Evolutionary conservation across 2,888 invertebrate species (phyloP).

Genomic region (Lasioglossum morio): DNA sequence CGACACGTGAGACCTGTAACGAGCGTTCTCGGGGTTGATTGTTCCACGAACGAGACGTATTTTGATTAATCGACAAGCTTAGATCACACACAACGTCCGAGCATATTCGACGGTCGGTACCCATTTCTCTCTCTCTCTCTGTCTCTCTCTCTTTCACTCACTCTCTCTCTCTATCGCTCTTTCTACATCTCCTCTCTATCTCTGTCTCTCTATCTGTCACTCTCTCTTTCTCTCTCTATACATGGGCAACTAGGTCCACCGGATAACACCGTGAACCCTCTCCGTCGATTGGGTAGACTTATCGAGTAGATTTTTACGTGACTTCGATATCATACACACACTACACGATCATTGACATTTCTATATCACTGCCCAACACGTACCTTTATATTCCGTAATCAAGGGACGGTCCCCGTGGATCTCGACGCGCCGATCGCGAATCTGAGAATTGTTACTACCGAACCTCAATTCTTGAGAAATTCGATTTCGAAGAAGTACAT

Average conservation of each 20-base stretch:
- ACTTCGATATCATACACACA: slow-evolving; percentile 44
- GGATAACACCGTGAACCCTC: slow-evolving; percentile 38
- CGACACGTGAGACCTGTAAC: slow-evolving; percentile 20
- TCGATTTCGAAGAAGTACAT: background rate
- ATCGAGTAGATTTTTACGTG: slow-evolving; percentile 30
- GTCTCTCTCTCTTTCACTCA: background rate
- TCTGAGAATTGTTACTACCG: background rate
- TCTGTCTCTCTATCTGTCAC: background rate
- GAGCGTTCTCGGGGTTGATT: slow-evolving; percentile 15
- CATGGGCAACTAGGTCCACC: slow-evolving; percentile 51
- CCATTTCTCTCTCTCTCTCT: slow-evolving; percentile 21
- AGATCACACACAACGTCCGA: slow-evolving; percentile 23
- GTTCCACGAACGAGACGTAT: slow-evolving; percentile 2
- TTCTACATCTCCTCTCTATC: background rate
- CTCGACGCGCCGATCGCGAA: background rate
- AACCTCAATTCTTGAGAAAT: background rate
- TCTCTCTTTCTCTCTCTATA: background rate
- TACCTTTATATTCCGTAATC: background rate
- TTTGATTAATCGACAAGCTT: background rate
- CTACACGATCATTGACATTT: slow-evolving; percentile 34
- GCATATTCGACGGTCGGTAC: slow-evolving; percentile 24
- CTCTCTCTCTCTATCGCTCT: background rate
- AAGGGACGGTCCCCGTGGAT: background rate
- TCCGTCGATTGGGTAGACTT: slow-evolving; percentile 40
- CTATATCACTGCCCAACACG: slow-evolving; percentile 2